Percentiles rank a stretch among this genome's conserved stretches.
These are phyloP conservation scores for Thamnaconus septentrionalis DNA, from an alignment of 2,113 vertebrate species.

Conservation along the genomic window DNA sequence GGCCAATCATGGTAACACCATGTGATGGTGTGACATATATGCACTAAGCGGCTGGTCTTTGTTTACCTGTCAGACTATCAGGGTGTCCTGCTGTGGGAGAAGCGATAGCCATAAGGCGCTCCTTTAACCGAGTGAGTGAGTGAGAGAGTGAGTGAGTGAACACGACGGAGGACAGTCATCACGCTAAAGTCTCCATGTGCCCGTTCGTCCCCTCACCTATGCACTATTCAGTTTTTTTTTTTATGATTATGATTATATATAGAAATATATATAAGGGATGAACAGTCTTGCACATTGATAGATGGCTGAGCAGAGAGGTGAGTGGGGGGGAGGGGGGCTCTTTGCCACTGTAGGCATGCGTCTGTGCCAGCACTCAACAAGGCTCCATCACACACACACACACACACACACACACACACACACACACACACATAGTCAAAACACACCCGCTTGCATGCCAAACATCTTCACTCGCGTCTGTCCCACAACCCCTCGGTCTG, in stretches of 20 bases:
- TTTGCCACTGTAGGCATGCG: constrained; percentile 33
- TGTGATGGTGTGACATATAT: constrained; percentile 67
- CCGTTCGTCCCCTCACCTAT: constrained; percentile 74
- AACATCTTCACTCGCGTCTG: constrained; percentile 35
- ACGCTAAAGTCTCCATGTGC: constrained; percentile 66
- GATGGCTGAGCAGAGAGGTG: constrained; percentile 40
- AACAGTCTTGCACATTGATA: constrained; percentile 65
- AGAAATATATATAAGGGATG: constrained; percentile 57
- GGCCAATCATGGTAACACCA: constrained; percentile 63
- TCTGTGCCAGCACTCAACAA: constrained; percentile 27
- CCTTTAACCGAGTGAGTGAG: constrained; percentile 31
- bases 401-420: constrained; percentile 11
- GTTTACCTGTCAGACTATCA: constrained; percentile 68
- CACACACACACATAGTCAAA: constrained; percentile 2
- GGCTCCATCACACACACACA: constrained; percentile 32
- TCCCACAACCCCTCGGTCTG: constrained; percentile 41
- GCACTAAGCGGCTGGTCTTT: constrained; percentile 73
- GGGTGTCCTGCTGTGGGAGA: constrained; percentile 53
- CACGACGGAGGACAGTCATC: constrained; percentile 61
- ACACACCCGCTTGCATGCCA: constrained; percentile 20
- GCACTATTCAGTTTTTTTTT: constrained; percentile 69
- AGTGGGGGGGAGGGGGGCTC: constrained; percentile 9
- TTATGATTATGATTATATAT: no score
- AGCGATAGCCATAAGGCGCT: constrained; percentile 52
- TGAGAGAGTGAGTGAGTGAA: constrained; percentile 46